Evolutionary conservation across 2,888 invertebrate genomes (phyloP).

Genomic region (Trissoscelio sp.): DNA sequence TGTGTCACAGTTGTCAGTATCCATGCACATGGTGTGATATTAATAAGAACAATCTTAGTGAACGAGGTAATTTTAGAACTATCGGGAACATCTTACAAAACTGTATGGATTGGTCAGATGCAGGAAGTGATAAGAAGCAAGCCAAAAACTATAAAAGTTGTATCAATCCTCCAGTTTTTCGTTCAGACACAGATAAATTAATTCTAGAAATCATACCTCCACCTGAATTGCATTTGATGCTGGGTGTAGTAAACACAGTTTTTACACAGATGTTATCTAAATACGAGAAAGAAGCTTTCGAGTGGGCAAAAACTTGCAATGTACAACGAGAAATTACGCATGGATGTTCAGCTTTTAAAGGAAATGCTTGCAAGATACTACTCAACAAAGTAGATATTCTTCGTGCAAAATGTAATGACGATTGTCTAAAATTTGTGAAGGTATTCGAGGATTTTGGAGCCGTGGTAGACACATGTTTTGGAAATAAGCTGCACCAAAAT

Average conservation of each 20-base stretch:
- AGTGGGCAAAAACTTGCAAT: slow-evolving; percentile 3
- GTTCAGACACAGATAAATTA: not conserved
- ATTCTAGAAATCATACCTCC: not conserved
- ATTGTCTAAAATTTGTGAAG: slow-evolving; percentile 28
- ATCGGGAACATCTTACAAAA: not conserved
- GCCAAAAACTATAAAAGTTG: not conserved
- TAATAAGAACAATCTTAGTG: not conserved
- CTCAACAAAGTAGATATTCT: slow-evolving; percentile 31
- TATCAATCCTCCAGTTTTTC: not conserved
- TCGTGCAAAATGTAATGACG: not conserved
- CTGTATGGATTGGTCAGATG: not conserved
- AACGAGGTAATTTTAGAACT: not conserved
- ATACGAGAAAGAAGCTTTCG: not conserved
- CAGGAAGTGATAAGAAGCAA: slow-evolving; percentile 1
- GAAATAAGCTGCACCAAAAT: not conserved
- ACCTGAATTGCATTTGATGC: too few relatives aligned
- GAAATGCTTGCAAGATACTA: slow-evolving; percentile 31
- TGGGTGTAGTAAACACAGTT: not conserved
- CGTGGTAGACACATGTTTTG: slow-evolving; percentile 25
- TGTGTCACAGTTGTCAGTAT: too few relatives aligned
- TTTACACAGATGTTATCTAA: not conserved
- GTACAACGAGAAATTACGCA: slow-evolving; percentile 20
- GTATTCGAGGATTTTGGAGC: slow-evolving; percentile 20
- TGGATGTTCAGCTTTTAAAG: slow-evolving; percentile 34
- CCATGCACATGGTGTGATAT: too few relatives aligned